These are phyloP conservation scores for Ernsta delagoae DNA, from an alignment of 2,888 invertebrate genomes.

Conservation along the genomic window DNA sequence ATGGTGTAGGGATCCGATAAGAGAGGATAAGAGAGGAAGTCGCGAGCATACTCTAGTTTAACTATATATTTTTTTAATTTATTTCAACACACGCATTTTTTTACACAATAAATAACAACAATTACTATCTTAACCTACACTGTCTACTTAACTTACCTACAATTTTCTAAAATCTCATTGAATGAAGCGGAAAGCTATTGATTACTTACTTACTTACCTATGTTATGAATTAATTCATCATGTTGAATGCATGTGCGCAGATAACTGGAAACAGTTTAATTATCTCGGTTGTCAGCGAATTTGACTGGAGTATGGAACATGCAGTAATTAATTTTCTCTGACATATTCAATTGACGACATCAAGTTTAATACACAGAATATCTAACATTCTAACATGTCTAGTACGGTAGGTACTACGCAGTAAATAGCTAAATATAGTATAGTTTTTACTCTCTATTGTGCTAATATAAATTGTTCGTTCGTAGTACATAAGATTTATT, in stretches of 20 bases:
- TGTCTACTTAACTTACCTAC: no score
- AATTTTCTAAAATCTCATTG: no score
- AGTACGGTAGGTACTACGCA: neutral
- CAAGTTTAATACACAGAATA: neutral
- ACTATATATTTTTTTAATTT: no score
- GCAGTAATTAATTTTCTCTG: slow-evolving; percentile 17
- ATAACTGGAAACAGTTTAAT: slow-evolving; percentile 26
- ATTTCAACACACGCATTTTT: no score
- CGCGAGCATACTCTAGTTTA: no score
- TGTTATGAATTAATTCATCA: slow-evolving; percentile 12
- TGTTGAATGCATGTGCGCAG: neutral
- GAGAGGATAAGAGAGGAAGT: no score
- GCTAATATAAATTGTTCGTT: no score
- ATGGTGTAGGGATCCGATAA: no score
- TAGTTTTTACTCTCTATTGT: no score
- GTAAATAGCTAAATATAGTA: neutral
- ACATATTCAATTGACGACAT: slow-evolving; percentile 14
- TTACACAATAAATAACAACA: no score
- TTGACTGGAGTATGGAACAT: slow-evolving; percentile 4
- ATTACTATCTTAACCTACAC: no score
- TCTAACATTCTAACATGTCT: neutral
- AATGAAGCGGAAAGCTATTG: neutral
- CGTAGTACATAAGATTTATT: neutral
- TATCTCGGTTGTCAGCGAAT: slow-evolving; percentile 26
- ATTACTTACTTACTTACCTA: neutral